These are phyloP conservation scores for Ylistrum balloti DNA, from an alignment of 1,140 invertebrate genomes.

Conservation along the genomic window DNA sequence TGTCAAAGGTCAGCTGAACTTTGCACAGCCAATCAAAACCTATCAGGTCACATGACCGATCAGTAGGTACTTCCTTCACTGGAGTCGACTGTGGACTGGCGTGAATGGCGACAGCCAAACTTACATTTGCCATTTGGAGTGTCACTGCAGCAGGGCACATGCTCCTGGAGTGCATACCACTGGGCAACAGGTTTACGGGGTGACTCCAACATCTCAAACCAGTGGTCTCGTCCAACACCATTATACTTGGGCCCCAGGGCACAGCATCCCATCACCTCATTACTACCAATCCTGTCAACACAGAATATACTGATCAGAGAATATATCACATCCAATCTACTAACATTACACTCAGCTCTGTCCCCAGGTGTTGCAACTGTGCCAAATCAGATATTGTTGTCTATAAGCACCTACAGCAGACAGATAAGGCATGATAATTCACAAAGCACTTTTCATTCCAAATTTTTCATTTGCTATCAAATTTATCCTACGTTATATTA, in stretches of 20 bases:
- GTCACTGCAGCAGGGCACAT: conserved; percentile 81
- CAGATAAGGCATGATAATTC: no score
- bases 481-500: no score
- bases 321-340: no score
- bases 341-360: no score
- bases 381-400: no score
- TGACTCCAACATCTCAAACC: conserved; percentile 94
- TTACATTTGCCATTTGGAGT: conserved; percentile 52
- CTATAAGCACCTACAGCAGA: no score
- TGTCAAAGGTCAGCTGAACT: not conserved
- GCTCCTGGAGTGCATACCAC: conserved; percentile 89
- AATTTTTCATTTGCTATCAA: no score
- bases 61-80: conserved; percentile 57
- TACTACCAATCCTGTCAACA: conserved; percentile 89
- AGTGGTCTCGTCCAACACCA: conserved; percentile 92
- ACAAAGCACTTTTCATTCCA: no score
- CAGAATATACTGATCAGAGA: not conserved
- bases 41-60: not conserved
- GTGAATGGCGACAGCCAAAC: conserved; percentile 46
- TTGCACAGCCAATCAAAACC: not conserved
- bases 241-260: conserved; percentile 90
- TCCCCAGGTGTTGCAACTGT: no score
- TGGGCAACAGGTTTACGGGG: conserved; percentile 92
- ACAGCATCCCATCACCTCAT: conserved; percentile 93
- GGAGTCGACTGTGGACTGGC: conserved; percentile 60